Evolutionary conservation across 2,888 invertebrate genomes (phyloP), one percentile per base, ranked within the genome.

Genomic region (Sesia apiformis): DNA sequence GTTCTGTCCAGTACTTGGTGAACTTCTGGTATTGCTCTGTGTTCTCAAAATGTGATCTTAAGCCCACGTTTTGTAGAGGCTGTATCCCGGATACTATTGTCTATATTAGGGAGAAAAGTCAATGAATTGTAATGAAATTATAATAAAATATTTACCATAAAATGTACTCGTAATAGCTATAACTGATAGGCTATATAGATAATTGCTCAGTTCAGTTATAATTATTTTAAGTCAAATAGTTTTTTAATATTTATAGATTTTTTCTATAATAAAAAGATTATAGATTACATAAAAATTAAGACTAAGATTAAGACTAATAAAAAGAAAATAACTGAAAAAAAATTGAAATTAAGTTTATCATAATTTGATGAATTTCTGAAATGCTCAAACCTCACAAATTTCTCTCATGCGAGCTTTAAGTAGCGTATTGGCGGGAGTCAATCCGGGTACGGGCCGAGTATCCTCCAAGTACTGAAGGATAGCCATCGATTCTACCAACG

Each of bases 381-480:
- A 23, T 23, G 23, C 23, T 23, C 23, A 23, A 61, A 89, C 88
- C 76, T 89, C 84, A 60, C 82, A 81, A 46, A 90, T 83, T 70
- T 88, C 86, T 55, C 84, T 76, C 74, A 92, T 91, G 62, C 90
- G 90, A 7, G 92, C 92, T 63, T 90, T 84, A 7, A 80, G 70
- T 0, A 90, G 63, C 1, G 91, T 80, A 58, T 91, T 90, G 55
- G 79, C 76, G 0, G 94, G 93, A 40, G 90, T 71, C 38, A 94
- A 70, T 3, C 87, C 67, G 3, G 86, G 84, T 4, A 74, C 63
- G 0, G 91, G 90, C 4, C 84, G 85, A 0, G 86, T 90, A 53
- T 94, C 93, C 59, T 94, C 93, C 54, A 94, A 68, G 68, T 93
- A 94, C 66, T 94, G 93, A 60, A 94, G 78, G 40, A 94, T 94